These are phyloP conservation scores for Astyanax mexicanus DNA, from an alignment of 2,797 vertebrate species.

Conservation along the genomic window DNA sequence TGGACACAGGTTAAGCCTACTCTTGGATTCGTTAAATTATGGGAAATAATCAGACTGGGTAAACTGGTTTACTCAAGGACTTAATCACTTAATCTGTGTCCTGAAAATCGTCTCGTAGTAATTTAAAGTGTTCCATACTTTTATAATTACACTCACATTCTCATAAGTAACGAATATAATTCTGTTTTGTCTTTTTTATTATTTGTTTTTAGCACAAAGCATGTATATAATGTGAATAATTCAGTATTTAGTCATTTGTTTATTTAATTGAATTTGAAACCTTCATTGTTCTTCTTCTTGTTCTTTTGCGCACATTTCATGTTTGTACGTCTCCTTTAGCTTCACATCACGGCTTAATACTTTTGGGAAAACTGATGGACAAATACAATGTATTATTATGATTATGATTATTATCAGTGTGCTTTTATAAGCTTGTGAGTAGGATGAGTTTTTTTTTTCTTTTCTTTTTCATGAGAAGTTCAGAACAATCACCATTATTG, in stretches of 20 bases:
- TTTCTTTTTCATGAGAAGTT: slow-evolving; percentile 62
- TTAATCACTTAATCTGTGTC: slow-evolving; percentile 52
- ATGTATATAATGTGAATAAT: slow-evolving; percentile 82
- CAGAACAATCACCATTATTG: slow-evolving; percentile 83
- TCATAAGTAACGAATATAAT: slow-evolving; percentile 51
- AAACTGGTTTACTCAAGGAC: not conserved
- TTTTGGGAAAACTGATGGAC: slow-evolving; percentile 68
- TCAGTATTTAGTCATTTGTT: slow-evolving; percentile 75
- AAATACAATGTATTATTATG: slow-evolving; percentile 72
- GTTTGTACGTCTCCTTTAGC: slow-evolving; percentile 42
- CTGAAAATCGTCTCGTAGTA: slow-evolving; percentile 35
- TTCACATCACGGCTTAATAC: slow-evolving; percentile 31
- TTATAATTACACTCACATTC: slow-evolving; percentile 60
- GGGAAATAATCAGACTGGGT: too few relatives aligned
- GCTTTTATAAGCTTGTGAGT: slow-evolving; percentile 69
- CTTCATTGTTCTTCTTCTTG: slow-evolving; percentile 35
- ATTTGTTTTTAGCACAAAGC: slow-evolving; percentile 61
- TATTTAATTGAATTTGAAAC: slow-evolving; percentile 53
- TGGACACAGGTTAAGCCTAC: slow-evolving; percentile 15
- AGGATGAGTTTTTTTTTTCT: slow-evolving; percentile 30
- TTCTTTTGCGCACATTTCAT: slow-evolving; percentile 45
- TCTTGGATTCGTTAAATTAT: not conserved
- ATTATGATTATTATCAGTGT: slow-evolving; percentile 71
- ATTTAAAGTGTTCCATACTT: slow-evolving; percentile 78
- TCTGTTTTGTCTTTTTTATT: slow-evolving; percentile 12